Base-by-base conservation (phyloP, 2,113 vertebrate species). In the Anguilla rostrata region DNA sequence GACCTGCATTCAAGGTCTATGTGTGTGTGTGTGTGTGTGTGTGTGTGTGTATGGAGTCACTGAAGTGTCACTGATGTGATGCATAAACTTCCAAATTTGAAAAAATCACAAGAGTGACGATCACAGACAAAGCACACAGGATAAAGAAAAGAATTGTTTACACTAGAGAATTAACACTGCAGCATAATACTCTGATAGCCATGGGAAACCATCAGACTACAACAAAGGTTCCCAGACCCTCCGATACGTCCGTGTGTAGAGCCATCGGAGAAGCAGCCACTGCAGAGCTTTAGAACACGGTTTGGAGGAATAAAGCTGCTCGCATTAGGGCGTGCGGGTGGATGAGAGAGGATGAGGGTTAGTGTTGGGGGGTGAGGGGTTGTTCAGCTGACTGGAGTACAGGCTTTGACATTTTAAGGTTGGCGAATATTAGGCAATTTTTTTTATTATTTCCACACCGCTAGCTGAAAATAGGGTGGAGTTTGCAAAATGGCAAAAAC, bases 331-430 rank as follows among this genome's bases (percentile, higher is more conserved):
- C 6, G 20, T 16, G 26, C 53, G 60, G 53, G 5, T 7, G 14
- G 0, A 14, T 14, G 12, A 53, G 82, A 39, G 49, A 7, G 26
- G 34, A 26, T 29, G 18, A 39, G 22, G 60, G 26, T 66, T 18
- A 60, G 14, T 60, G 53, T 82, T 39, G 60, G 18, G 22, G 60
- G 20, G 29, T 16, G 29, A n/a, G n/a, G 29, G 2, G n/a, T 80
- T 78, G 78, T 53, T 83, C 79, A 84, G 86, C 15, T 85, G 29
- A 79, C 56, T 79, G 81, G 46, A 78, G 46, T 83, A 85, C 34
- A 82, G 12, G 78, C 78, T 82, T 85, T 91, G 90, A 92, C 90
- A 92, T 92, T 92, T 90, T 83, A 90, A 89, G 88, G 87, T 90
- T 89, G 90, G 81, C 85, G 66, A 86, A 88, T 85, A 87, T 80